Percentiles rank a stretch among this genome's conserved stretches.
These are phyloP conservation scores for Ceratotherium simum DNA, from an alignment of 2,113 vertebrate genomes.

Conservation along the genomic window DNA sequence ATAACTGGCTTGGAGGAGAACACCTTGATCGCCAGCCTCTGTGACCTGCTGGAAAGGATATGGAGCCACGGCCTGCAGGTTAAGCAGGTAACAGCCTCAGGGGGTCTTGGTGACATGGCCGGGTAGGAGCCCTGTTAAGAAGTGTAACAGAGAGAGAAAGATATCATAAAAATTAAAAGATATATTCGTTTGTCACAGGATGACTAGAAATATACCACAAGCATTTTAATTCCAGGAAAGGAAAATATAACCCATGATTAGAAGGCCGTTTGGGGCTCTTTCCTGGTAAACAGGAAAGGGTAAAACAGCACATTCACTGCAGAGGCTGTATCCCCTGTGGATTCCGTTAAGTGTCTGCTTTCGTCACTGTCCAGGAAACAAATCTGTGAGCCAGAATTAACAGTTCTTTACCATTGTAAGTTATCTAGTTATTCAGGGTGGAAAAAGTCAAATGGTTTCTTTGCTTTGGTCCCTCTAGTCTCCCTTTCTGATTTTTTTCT, in stretches of 20 bases:
- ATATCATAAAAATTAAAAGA: not conserved
- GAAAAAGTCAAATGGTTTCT: not conserved
- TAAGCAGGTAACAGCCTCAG: conserved; percentile 91
- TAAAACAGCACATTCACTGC: not conserved
- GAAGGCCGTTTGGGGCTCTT: not conserved
- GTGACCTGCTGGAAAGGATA: conserved; percentile 97
- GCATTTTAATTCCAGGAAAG: conserved; percentile 37
- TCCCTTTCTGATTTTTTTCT: not conserved
- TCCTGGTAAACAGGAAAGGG: not conserved
- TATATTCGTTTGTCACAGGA: conserved; percentile 4
- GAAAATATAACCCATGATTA: conserved; percentile 3
- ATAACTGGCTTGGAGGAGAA: conserved; percentile 97
- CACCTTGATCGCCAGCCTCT: conserved; percentile 96
- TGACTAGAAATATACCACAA: not conserved
- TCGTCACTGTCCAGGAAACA: not conserved
- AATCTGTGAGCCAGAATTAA: not conserved
- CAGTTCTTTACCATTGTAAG: not conserved
- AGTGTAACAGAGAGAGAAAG: not conserved
- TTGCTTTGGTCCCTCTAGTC: not conserved
- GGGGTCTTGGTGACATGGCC: not conserved
- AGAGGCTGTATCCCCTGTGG: not conserved
- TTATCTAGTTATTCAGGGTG: not conserved
- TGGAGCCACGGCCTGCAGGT: conserved; percentile 98
- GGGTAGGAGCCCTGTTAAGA: not conserved
- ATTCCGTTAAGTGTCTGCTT: not conserved